These are phyloP conservation scores for Oreocharis arfaki DNA, from an alignment of 2,113 vertebrate species.

Conservation along the genomic window DNA sequence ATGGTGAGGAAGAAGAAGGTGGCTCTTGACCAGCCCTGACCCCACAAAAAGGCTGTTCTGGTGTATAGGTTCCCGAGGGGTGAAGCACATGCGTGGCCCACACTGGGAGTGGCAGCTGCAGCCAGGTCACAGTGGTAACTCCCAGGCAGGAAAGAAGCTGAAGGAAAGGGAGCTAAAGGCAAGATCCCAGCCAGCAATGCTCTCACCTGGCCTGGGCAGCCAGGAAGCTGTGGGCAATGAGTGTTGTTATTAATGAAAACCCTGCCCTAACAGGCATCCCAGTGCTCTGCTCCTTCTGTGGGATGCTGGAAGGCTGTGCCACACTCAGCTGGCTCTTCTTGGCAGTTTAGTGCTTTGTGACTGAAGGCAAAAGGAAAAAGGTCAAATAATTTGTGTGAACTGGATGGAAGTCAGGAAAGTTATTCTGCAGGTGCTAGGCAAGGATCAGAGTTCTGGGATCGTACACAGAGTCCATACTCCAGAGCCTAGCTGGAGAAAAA, in stretches of 20 bases:
- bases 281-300: neutral
- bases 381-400: neutral
- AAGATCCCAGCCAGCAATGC: neutral
- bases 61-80: accelerated
- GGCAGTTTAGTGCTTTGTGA: neutral
- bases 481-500: neutral
- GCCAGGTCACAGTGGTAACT: neutral
- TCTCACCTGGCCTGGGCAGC: neutral
- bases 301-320: neutral
- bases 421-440: neutral
- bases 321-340: neutral
- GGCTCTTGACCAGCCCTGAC: neutral
- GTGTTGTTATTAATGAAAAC: neutral
- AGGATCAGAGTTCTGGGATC: neutral
- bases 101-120: neutral
- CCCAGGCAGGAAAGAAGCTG: neutral
- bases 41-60: neutral
- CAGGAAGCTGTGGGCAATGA: accelerated
- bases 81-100: accelerated
- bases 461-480: too few relatives aligned
- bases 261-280: neutral
- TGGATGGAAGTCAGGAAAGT: neutral
- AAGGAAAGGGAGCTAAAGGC: neutral
- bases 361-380: neutral
- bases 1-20: neutral